These are phyloP conservation scores for Coptodon bakossiorum DNA, from an alignment of 2,113 vertebrate genomes.

Conservation along the genomic window DNA sequence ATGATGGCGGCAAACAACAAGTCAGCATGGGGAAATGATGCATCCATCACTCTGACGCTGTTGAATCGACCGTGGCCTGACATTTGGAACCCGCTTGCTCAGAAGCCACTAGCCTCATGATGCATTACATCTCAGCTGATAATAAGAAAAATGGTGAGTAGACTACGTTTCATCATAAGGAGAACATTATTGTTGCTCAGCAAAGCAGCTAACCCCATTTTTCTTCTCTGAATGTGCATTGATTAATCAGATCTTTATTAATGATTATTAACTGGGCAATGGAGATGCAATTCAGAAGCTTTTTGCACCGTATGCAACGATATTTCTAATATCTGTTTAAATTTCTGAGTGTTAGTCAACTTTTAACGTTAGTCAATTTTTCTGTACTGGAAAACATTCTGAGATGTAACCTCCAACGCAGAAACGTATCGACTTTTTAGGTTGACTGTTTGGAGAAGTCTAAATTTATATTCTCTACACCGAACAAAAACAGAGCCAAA, in stretches of 20 bases:
- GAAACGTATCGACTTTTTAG: not conserved
- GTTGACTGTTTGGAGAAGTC: not conserved
- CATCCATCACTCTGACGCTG: slow-evolving; percentile 32
- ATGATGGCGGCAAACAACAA: slow-evolving; percentile 22
- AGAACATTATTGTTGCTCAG: not conserved
- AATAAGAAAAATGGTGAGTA: slow-evolving; percentile 11
- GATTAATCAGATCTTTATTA: not conserved
- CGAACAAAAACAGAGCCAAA: not conserved
- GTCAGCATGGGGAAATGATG: slow-evolving; percentile 44
- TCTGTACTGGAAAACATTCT: not conserved
- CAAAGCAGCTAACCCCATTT: not conserved
- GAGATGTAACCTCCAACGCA: not conserved
- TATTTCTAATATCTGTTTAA: not conserved
- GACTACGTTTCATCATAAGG: not conserved
- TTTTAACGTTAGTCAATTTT: not conserved
- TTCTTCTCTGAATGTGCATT: not conserved
- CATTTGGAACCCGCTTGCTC: slow-evolving; percentile 15
- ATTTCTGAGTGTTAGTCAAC: not conserved
- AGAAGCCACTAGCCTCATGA: slow-evolving; percentile 7
- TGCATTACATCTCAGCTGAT: slow-evolving; percentile 19
- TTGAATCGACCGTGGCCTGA: slow-evolving; percentile 22
- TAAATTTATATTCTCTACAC: not conserved
- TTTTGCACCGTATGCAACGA: not conserved
- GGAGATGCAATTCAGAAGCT: not conserved
- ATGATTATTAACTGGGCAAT: not conserved